Evolutionary conservation across 2,113 vertebrate genomes (phyloP), one percentile per base, ranked within the genome.

Genomic region (Candoia aspera): DNA sequence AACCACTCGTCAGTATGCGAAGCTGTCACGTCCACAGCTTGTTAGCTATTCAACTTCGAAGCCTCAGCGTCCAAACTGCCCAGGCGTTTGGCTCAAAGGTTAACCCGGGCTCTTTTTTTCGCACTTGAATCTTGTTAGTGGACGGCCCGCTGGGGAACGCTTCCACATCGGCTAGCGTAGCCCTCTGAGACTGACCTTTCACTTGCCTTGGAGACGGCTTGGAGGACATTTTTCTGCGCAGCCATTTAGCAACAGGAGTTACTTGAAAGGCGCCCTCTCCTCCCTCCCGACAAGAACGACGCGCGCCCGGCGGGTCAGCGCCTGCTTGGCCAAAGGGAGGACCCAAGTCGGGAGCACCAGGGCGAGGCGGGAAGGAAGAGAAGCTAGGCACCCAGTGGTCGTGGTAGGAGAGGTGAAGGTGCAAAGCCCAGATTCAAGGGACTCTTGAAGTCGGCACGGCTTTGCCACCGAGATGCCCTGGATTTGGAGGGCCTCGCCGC

Each of bases 381-480:
- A 17, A 26, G 23, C 0, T 8, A 87, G 53, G 68, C 58, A 85
- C 46, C 85, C 3, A 33, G 92, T 1, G n/a, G 58, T 3, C 9
- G 19, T 19, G 0, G 87, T 8, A 23, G 1, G 54, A 87, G 62
- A 8, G 12, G n/a, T 84, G 23, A 29, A 29, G 29, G 24, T 0
- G 89, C 29, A 88, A 64, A 29, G 23, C 1, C 26, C 4, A 24
- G 10, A 8, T 0, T 15, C 2, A 8, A n/a, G 13, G 12, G 12
- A 12, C 19, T 29, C 0, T 1, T 4, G 12, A 1, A 83, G 23
- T 0, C 42, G 6, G 62, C 2, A 86, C 86, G 33, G 86, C 55
- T 62, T 49, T 90, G 26, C n/a, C 90, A 90, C 91, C 93, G 90
- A 93, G 90, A 92, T 59, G 94, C 62, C 84, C 64, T 15, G 92